Evolutionary conservation across 2,113 vertebrate genomes (phyloP).

Genomic region (Cynopterus brachyotis): DNA sequence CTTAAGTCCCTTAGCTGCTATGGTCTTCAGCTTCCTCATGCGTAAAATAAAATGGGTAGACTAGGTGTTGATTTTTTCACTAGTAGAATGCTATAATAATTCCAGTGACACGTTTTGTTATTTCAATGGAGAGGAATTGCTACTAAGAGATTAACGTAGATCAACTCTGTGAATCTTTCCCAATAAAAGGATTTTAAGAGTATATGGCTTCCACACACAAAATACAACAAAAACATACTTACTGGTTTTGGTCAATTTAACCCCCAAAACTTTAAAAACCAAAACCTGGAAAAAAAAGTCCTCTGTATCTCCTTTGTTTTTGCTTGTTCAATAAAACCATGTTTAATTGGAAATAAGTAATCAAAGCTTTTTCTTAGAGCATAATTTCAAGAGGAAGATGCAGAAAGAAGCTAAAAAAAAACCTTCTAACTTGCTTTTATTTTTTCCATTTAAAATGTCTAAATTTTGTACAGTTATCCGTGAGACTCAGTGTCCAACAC

Average conservation of each 20-base stretch:
- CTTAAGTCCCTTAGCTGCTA: background rate
- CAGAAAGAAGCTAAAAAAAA: background rate
- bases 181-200: background rate
- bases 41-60: background rate
- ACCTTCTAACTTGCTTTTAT: background rate
- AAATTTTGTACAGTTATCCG: background rate
- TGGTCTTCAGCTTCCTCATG: background rate
- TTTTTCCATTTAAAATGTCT: constrained; percentile 4
- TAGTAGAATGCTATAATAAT: background rate
- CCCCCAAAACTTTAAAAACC: background rate
- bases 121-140: background rate
- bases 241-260: constrained; percentile 27
- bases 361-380: background rate
- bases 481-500: background rate
- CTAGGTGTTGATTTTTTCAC: background rate
- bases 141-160: background rate
- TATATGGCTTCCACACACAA: background rate
- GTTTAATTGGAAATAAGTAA: constrained; percentile 28
- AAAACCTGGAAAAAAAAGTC: background rate
- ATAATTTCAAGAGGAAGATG: constrained; percentile 39
- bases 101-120: background rate
- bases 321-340: background rate
- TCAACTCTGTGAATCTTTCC: constrained; percentile 6
- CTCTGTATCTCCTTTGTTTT: constrained; percentile 7
- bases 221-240: constrained; percentile 32